Evolutionary conservation across 2,888 invertebrate genomes (phyloP).

Genomic region (Micoletzkya japonica): DNA sequence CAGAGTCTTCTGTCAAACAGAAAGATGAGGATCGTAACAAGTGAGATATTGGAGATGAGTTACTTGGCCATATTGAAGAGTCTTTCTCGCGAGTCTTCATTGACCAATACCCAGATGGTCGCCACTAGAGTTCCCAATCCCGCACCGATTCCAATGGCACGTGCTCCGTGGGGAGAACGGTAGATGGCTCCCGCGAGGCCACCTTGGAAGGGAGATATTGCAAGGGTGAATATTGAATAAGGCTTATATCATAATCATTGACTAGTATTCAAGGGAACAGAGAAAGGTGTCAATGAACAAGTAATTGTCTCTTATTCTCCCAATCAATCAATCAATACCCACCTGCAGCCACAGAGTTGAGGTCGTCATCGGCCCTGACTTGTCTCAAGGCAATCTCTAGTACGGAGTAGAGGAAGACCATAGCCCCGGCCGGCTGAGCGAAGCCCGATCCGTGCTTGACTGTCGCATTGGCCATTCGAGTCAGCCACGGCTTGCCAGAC

Average conservation of each 20-base stretch:
- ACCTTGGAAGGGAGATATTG: constrained; percentile 23
- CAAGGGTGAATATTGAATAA: no score
- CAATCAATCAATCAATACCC: no score
- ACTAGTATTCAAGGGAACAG: no score
- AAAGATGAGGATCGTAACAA: no score
- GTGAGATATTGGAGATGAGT: background rate
- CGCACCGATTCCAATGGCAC: constrained; percentile 52
- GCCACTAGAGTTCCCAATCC: constrained; percentile 44
- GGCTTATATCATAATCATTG: no score
- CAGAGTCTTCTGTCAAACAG: no score
- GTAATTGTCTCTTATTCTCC: no score
- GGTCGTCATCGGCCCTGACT: constrained; percentile 54
- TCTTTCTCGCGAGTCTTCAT: constrained; percentile 55
- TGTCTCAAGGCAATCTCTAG: constrained; percentile 54
- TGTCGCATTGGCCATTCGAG: constrained; percentile 60
- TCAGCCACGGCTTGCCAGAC: constrained; percentile 56
- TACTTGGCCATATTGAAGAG: constrained; percentile 47
- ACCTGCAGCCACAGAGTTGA: constrained; percentile 58
- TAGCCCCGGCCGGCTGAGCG: constrained; percentile 57
- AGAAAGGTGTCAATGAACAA: no score
- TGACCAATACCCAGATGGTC: constrained; percentile 51
- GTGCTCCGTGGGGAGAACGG: constrained; percentile 56
- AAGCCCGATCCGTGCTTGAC: constrained; percentile 61
- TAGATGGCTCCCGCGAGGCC: constrained; percentile 62
- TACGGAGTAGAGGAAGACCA: constrained; percentile 59